These are phyloP conservation scores for Leucophenga montana DNA, from an alignment of 2,888 invertebrate species.

Conservation along the genomic window DNA sequence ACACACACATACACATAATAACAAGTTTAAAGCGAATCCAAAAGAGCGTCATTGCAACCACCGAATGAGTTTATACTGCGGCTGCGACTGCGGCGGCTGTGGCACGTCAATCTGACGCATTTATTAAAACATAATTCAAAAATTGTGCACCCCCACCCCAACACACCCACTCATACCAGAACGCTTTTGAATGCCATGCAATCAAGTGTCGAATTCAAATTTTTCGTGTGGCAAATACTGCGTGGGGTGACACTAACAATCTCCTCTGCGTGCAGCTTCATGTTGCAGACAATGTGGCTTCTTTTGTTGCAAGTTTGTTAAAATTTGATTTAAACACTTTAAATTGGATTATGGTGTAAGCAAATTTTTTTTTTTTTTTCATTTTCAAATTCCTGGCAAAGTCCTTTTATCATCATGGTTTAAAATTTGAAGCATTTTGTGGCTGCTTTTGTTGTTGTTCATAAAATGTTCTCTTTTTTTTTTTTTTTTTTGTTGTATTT, in stretches of 20 bases:
- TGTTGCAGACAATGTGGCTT: conserved; percentile 45
- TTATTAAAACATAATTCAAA: conserved; percentile 69
- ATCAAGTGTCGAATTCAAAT: conserved; percentile 36
- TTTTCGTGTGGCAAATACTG: not conserved
- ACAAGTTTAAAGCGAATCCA: conserved; percentile 31
- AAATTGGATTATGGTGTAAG: conserved; percentile 72
- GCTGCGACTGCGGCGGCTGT: not conserved
- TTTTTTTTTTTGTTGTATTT: too few relatives aligned
- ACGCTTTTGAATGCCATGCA: conserved; percentile 34
- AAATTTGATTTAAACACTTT: conserved; percentile 73
- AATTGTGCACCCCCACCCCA: conserved; percentile 50
- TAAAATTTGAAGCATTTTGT: not conserved
- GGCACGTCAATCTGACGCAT: conserved; percentile 40
- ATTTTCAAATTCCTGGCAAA: not conserved
- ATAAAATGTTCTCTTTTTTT: too few relatives aligned
- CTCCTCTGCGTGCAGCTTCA: too few relatives aligned
- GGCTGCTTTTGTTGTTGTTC: not conserved
- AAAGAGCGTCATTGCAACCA: conserved; percentile 5
- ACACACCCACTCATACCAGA: conserved; percentile 26
- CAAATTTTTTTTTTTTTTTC: conserved; percentile 47
- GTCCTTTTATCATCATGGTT: not conserved
- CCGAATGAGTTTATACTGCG: not conserved
- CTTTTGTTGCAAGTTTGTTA: conserved; percentile 54
- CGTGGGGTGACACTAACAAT: too few relatives aligned
- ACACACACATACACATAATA: conserved; percentile 41